Base-by-base conservation (phyloP, 2,797 vertebrate genomes). In the Myoxocephalus aenaeus region DNA sequence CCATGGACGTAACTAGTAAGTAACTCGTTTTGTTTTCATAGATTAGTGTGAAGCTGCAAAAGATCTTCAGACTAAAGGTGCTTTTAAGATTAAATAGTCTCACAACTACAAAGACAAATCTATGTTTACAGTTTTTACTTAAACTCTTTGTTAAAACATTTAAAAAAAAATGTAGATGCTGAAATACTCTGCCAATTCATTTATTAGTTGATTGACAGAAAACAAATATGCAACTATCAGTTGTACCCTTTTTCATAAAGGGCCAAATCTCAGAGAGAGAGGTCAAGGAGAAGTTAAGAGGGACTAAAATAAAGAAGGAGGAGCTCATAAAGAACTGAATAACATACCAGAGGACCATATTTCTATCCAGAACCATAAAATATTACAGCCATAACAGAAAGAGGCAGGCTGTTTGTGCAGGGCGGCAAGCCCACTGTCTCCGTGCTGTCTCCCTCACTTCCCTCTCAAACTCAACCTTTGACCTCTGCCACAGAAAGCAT, bases 381-480 rank as follows among this genome's bases (percentile, higher is more conserved):
- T 54, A 85, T 56, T 51, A 58, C 38, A 82, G 62, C 40, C 7
- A 38, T 32, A 73, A 77, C 76, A 88, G 67, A 82, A 58, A 69
- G 38, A 50, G 70, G 69, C 74, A 67, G 67, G 79, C 71, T 91
- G 87, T 93, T 93, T 90, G 79, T 83, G 76, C 75, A 84, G 75
- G 82, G 89, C 86, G 71, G 89, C 90, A 89, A 82, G 85, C 54
- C 85, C 80, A 86, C 90, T 90, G 89, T 93, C 88, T 90, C 91
- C 77, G 83, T 69, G 68, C 70, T 61, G 83, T 90, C 90, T 86
- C 87, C 73, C 83, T 90, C 79, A 86, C 79, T 90, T 92, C 90
- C 92, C 86, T 90, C 84, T 77, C 79, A 88, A 80, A 81, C 69
- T 80, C 13, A 12, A 92, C 88, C 86, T 82, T 67, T 85, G 40